Conservation (phyloP, 2,888 invertebrate genomes). For the Pemphredon lugubris region DNA sequence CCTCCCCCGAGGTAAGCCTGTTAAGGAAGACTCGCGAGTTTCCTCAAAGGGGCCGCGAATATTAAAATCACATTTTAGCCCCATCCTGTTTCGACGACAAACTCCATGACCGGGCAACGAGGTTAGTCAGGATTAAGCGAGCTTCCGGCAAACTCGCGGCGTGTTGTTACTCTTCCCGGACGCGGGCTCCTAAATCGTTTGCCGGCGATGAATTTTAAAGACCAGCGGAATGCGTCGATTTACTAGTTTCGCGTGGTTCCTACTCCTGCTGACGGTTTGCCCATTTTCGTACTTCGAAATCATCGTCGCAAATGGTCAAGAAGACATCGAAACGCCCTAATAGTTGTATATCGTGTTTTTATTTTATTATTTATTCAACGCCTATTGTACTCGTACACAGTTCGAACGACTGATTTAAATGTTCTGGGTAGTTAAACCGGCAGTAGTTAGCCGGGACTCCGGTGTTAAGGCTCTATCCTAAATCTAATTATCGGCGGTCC, state of each 20-base stretch:
- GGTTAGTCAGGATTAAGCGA: slow-evolving; percentile 75
- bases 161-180: slow-evolving; percentile 45
- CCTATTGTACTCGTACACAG: too few species aligned
- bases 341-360: too few species aligned
- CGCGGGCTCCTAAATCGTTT: slow-evolving; percentile 42
- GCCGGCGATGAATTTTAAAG: slow-evolving; percentile 35
- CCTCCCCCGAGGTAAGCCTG: slow-evolving; percentile 71
- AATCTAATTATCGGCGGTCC: too few species aligned
- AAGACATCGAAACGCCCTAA: too few species aligned
- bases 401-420: too few species aligned
- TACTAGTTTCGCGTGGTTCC: neutral
- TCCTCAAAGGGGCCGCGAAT: slow-evolving; percentile 76
- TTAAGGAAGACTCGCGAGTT: slow-evolving; percentile 74
- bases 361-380: too few species aligned
- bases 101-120: slow-evolving; percentile 66
- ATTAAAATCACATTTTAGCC: slow-evolving; percentile 79
- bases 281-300: too few species aligned
- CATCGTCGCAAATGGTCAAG: too few species aligned
- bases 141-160: slow-evolving; percentile 69
- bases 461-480: too few species aligned
- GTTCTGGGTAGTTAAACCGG: too few species aligned
- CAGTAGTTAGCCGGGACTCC: too few species aligned
- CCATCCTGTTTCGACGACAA: slow-evolving; percentile 66
- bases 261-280: too few species aligned
- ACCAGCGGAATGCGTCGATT: slow-evolving; percentile 19